These are phyloP conservation scores for Gonocerus acuteangulatus DNA, from an alignment of 2,888 invertebrate genomes.

Conservation along the genomic window DNA sequence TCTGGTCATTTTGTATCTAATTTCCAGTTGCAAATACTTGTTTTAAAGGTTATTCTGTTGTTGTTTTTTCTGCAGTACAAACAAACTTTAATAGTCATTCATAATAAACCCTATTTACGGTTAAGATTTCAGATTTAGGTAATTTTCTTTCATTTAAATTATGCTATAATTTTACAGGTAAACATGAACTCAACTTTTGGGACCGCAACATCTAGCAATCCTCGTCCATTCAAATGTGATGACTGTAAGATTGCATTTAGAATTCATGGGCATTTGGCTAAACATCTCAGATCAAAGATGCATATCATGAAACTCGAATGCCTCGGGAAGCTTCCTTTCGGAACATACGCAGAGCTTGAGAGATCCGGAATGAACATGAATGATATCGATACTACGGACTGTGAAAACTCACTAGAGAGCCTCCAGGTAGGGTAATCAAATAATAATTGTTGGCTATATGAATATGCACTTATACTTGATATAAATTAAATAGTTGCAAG, in stretches of 20 bases:
- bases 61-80: no score
- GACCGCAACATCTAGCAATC: constrained; percentile 76
- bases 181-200: constrained; percentile 80
- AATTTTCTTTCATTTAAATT: no score
- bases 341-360: constrained; percentile 89
- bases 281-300: constrained; percentile 92
- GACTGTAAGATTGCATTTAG: constrained; percentile 94
- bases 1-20: no score
- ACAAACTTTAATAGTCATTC: no score
- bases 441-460: not conserved
- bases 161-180: constrained; percentile 46
- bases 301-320: constrained; percentile 92
- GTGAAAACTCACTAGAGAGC: constrained; percentile 87
- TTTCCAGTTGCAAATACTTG: no score
- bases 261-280: constrained; percentile 93
- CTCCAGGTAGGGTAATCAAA: constrained; percentile 57
- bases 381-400: constrained; percentile 93
- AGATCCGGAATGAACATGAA: constrained; percentile 81
- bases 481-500: no score
- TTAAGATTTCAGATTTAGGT: no score
- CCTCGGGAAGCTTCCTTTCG: constrained; percentile 84
- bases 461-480: no score
- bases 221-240: constrained; percentile 89
- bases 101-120: no score
- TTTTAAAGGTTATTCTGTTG: no score